phyloP scores from a whole-genome alignment of 64 coral and sea anemone species.

The Stichodactyla helianthus region DNA sequence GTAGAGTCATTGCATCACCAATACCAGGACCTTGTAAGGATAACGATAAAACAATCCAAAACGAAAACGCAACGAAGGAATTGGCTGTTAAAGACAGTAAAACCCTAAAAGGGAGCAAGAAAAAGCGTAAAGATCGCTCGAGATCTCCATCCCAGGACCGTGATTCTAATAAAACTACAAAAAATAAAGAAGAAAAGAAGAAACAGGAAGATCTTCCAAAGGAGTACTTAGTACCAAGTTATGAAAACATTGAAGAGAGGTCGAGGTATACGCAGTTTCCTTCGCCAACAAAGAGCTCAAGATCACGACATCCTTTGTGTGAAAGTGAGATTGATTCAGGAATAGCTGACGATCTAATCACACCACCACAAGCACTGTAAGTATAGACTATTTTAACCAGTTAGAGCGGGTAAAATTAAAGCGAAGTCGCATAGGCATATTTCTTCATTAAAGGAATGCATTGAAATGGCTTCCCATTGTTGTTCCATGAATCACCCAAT shows the following conservation, averaged over 20 bases:
- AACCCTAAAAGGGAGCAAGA: slow-evolving; percentile 51
- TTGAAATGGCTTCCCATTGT: too few relatives aligned
- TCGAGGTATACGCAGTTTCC: slow-evolving; percentile 83
- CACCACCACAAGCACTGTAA: slow-evolving; percentile 43
- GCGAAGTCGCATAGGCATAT: too few relatives aligned
- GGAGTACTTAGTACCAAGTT: slow-evolving; percentile 1
- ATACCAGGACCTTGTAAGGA: slow-evolving; percentile 22
- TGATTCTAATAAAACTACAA: neutral
- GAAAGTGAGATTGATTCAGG: slow-evolving; percentile 48
- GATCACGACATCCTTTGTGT: slow-evolving; percentile 7
- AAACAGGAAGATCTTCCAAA: neutral
- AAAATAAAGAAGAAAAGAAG: neutral
- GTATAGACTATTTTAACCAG: neutral
- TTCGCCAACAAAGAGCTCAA: slow-evolving; percentile 51
- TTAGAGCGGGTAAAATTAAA: neutral
- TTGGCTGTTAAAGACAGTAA: slow-evolving; percentile 15
- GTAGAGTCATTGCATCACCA: slow-evolving; percentile 68
- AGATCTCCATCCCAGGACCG: slow-evolving; percentile 50
- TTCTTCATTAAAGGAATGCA: too few relatives aligned
- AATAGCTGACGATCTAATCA: slow-evolving; percentile 32
- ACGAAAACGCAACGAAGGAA: neutral
- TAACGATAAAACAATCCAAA: neutral
- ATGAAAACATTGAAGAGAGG: slow-evolving; percentile 73
- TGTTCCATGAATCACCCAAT: too few relatives aligned
- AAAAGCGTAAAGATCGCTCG: slow-evolving; percentile 57